Evolutionary conservation across 2,113 vertebrate genomes (phyloP).

Genomic region (Muscicapa adusta): DNA sequence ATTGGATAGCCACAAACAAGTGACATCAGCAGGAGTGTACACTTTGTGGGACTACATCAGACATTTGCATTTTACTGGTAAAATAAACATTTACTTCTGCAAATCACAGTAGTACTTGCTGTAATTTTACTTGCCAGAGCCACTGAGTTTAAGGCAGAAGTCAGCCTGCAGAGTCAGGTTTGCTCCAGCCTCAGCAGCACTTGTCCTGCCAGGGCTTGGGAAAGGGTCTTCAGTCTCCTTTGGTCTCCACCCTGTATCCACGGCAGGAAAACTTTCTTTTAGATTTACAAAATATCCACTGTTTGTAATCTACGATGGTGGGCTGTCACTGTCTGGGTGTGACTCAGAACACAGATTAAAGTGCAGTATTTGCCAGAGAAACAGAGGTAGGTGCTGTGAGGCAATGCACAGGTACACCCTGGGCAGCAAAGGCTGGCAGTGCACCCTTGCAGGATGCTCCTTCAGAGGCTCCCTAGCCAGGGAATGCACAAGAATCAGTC

Average conservation of each 20-base stretch:
- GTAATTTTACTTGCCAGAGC: not conserved
- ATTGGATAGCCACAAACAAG: constrained; percentile 6
- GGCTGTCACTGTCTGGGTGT: not conserved
- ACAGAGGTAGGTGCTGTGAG: not conserved
- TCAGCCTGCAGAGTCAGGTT: not conserved
- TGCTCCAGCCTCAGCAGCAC: rapidly evolving
- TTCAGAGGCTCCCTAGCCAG: not conserved
- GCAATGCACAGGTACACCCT: not conserved
- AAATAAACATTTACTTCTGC: not conserved
- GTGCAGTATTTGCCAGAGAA: not conserved
- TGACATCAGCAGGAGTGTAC: not conserved
- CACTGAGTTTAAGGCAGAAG: not conserved
- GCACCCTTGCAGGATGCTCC: constrained; percentile 16
- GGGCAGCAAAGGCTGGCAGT: not conserved
- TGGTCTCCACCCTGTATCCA: rapidly evolving
- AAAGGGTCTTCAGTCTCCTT: not conserved
- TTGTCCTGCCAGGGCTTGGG: not conserved
- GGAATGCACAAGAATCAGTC: not conserved
- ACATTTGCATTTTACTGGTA: not conserved
- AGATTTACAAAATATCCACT: constrained; percentile 12
- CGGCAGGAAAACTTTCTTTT: not conserved
- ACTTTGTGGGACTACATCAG: not conserved
- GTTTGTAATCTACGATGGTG: not conserved
- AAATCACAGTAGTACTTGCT: not conserved
- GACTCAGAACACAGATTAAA: not conserved